These are phyloP conservation scores for Malaclemys terrapin DNA, from an alignment of 2,113 vertebrate genomes.

Conservation along the genomic window DNA sequence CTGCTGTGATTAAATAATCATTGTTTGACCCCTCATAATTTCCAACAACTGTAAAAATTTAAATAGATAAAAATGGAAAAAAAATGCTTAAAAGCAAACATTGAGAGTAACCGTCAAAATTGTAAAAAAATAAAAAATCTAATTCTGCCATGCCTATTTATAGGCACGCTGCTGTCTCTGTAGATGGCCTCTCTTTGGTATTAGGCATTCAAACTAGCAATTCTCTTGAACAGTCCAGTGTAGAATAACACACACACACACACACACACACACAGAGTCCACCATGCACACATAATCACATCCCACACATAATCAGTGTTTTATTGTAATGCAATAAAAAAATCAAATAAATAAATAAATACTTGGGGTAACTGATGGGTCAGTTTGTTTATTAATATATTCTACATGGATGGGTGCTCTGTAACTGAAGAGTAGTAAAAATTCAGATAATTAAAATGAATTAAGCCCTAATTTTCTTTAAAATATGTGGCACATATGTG, in stretches of 20 bases:
- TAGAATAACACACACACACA: accelerated
- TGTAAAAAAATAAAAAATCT: neutral
- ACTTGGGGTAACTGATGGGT: neutral
- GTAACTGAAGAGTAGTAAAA: neutral
- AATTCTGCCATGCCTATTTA: neutral
- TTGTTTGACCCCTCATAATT: too few relatives aligned
- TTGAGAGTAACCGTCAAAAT: too few relatives aligned
- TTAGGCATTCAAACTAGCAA: accelerated
- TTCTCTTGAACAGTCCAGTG: accelerated
- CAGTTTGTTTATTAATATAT: neutral
- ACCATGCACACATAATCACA: neutral
- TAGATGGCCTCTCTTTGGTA: neutral
- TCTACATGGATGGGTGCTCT: neutral
- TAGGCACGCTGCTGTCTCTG: neutral
- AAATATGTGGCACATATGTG: neutral
- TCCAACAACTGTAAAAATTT: too few relatives aligned
- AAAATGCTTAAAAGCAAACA: too few relatives aligned
- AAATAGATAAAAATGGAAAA: too few relatives aligned
- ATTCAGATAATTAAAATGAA: neutral
- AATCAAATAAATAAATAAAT: neutral
- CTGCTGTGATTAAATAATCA: too few relatives aligned
- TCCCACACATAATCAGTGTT: neutral
- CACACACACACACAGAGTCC: accelerated
- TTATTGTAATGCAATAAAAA: neutral
- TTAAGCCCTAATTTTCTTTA: neutral